Conservation (phyloP, 2,113 vertebrate genomes). For the Galeopterus variegatus region DNA sequence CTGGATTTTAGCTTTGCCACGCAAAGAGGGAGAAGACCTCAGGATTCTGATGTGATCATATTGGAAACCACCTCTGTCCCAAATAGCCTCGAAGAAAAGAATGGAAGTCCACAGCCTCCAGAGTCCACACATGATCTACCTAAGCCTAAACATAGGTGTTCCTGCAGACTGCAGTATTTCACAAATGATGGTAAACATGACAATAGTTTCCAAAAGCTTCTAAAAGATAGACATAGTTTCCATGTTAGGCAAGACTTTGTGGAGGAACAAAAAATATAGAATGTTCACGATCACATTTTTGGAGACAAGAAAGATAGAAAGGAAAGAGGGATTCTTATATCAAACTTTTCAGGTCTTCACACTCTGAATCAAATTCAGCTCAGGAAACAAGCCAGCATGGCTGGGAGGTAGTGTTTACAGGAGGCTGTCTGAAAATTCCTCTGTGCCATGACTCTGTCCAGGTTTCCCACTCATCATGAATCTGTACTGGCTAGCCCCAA, state of each 20-base stretch:
- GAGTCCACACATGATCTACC: too few species aligned
- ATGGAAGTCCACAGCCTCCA: too few species aligned
- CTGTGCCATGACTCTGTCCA: neutral
- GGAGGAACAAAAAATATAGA: neutral
- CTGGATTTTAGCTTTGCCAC: neutral
- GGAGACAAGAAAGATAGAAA: neutral
- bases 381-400: neutral
- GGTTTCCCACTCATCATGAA: neutral
- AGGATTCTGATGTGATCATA: rapidly evolving
- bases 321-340: neutral
- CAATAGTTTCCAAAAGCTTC: too few species aligned
- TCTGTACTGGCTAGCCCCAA: too few species aligned
- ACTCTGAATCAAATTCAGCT: neutral
- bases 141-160: too few species aligned
- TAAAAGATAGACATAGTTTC: neutral
- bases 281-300: too few species aligned
- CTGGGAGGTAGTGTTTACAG: neutral
- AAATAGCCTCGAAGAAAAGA: neutral
- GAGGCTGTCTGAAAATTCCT: neutral
- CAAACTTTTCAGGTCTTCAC: too few species aligned
- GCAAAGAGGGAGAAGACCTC: neutral
- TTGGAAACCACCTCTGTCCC: too few species aligned
- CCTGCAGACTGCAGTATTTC: rapidly evolving
- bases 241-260: neutral
- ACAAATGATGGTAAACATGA: too few species aligned